Evolutionary conservation across 2,113 vertebrate genomes (phyloP).

Genomic region (Malaclemys terrapin): DNA sequence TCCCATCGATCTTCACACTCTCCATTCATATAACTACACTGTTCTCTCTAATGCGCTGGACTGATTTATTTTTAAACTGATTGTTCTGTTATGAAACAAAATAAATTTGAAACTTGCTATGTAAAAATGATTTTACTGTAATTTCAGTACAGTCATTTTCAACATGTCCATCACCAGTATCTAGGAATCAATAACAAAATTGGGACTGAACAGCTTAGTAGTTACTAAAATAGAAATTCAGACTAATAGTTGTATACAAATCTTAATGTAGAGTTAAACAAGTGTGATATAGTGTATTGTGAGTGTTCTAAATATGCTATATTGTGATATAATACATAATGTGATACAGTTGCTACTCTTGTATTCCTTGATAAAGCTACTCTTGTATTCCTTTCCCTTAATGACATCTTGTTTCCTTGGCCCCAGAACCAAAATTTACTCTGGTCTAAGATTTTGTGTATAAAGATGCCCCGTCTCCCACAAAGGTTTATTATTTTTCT

Average conservation of each 20-base stretch:
- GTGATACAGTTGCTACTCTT: not conserved
- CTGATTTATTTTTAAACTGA: not conserved
- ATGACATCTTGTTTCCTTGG: not conserved
- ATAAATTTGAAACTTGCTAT: not conserved
- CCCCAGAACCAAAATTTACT: not conserved
- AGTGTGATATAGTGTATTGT: not conserved
- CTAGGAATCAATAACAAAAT: not conserved
- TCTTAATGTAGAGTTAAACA: not conserved
- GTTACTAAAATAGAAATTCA: not conserved
- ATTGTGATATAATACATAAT: too few species aligned
- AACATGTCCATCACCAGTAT: rapidly evolving
- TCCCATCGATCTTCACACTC: not conserved
- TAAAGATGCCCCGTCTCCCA: not conserved
- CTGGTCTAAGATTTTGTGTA: not conserved
- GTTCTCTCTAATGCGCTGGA: not conserved
- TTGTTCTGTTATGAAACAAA: not conserved
- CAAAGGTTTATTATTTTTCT: not conserved
- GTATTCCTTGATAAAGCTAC: not conserved
- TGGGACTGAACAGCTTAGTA: not conserved
- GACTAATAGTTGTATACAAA: rapidly evolving
- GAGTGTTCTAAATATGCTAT: not conserved
- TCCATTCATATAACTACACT: not conserved
- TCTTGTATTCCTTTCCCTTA: not conserved
- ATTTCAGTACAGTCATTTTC: not conserved
- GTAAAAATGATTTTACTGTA: not conserved